These are phyloP conservation scores for Carterocephalus palaemon DNA, from an alignment of 2,888 invertebrate genomes.

Conservation along the genomic window DNA sequence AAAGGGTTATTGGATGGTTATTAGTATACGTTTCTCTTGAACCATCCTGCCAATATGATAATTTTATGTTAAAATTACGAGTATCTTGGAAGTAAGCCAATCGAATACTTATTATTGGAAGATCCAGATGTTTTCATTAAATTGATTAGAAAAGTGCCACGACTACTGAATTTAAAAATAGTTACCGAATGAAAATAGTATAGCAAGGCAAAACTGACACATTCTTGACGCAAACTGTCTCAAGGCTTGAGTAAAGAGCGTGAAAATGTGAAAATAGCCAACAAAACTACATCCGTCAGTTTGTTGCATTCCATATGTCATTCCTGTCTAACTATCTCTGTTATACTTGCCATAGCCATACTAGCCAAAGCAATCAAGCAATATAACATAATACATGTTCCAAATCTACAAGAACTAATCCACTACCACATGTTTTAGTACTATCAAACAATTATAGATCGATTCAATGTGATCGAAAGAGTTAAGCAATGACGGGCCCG, in stretches of 20 bases:
- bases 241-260: slow-evolving; percentile 15
- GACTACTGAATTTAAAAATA: too few relatives aligned
- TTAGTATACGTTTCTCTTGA: slow-evolving; percentile 34
- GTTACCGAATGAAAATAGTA: too few relatives aligned
- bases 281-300: slow-evolving; percentile 14
- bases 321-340: too few relatives aligned
- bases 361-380: too few relatives aligned
- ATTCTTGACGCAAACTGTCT: slow-evolving; percentile 9
- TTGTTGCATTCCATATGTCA: slow-evolving; percentile 9
- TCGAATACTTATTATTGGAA: slow-evolving; percentile 52
- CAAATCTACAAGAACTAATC: too few relatives aligned
- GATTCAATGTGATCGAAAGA: too few relatives aligned
- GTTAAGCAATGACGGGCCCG: too few relatives aligned
- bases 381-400: too few relatives aligned
- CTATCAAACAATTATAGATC: too few relatives aligned
- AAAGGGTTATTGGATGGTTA: slow-evolving; percentile 33
- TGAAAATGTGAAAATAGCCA: slow-evolving; percentile 11
- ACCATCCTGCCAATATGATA: slow-evolving; percentile 62
- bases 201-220: slow-evolving; percentile 13
- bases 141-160: slow-evolving; percentile 50
- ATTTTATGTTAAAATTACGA: slow-evolving; percentile 69
- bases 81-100: slow-evolving; percentile 65
- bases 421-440: too few relatives aligned
- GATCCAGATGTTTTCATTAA: slow-evolving; percentile 65
- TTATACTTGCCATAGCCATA: too few relatives aligned